Evolutionary conservation across 2,888 invertebrate genomes (phyloP).

Genomic region (Drosophila meridiana): DNA sequence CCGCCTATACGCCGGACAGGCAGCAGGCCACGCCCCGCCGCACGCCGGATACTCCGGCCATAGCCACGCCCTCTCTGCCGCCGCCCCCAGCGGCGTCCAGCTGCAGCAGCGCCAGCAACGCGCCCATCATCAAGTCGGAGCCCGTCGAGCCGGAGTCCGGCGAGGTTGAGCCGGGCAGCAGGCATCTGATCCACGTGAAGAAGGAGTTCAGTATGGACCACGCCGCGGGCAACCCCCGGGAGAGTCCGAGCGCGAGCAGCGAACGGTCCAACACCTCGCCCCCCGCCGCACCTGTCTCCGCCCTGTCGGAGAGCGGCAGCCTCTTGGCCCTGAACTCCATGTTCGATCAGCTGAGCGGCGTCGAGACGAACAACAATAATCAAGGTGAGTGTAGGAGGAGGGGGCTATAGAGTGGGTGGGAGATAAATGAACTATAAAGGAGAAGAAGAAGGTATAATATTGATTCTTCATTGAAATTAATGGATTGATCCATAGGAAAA

Average conservation of each 20-base stretch:
- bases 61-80: slow-evolving; percentile 69
- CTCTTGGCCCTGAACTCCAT: slow-evolving; percentile 94
- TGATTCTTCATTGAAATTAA: too few relatives aligned
- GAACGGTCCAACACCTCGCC: slow-evolving; percentile 92
- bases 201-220: slow-evolving; percentile 83
- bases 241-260: slow-evolving; percentile 89
- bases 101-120: slow-evolving; percentile 16
- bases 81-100: slow-evolving; percentile 84
- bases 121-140: slow-evolving; percentile 81
- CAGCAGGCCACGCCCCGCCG: slow-evolving; percentile 64
- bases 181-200: slow-evolving; percentile 85
- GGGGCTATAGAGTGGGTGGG: neutral
- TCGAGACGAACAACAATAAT: slow-evolving; percentile 57
- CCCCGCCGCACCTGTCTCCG: slow-evolving; percentile 85
- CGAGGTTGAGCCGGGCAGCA: slow-evolving; percentile 30
- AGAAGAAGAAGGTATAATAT: too few relatives aligned
- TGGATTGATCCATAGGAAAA: too few relatives aligned
- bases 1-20: slow-evolving; percentile 91
- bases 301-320: slow-evolving; percentile 80
- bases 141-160: slow-evolving; percentile 72
- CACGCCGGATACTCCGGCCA: slow-evolving; percentile 61
- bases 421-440: too few relatives aligned
- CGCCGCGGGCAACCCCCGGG: slow-evolving; percentile 31
- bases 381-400: slow-evolving; percentile 5
- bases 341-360: slow-evolving; percentile 89